Evolutionary conservation across 30 jellyfish, hydroid and myxozoan species (phyloP), one percentile per base, ranked within the genome.

Genomic region (Hydractinia echinata): DNA sequence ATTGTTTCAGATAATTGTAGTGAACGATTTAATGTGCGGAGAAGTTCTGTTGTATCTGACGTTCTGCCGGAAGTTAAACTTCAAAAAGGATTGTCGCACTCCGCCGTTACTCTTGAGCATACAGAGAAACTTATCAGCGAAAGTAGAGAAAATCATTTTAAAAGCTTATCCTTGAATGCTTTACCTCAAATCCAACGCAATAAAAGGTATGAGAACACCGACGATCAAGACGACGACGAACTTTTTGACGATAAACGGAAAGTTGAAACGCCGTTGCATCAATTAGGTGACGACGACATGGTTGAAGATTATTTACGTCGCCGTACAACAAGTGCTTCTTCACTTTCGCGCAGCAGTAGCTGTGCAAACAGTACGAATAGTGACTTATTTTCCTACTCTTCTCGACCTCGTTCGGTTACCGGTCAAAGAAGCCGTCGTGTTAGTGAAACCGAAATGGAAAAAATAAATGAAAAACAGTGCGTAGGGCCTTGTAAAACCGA

Each of bases 331-430:
- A 92, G 95, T 80, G 87, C 88, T 21, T 62, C 85, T 4, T 52
- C 78, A 16, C 95, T 82, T 44, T 84, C 89, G 6, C 67, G 76
- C 20, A 83, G 81, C 16, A 89, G 95, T 6, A 89, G 96, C 60
- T 89, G 89, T 21, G 73, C 93, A 19, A 83, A 89, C 5, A 90
- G 96, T 76, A 72, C 79, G 53, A 89, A 76, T 61, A 90, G 95
- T 55, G 97, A 90, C 44, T 77, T 90, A 48, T 85, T 81, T 85
- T 83, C 82, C 10, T 90, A 83, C 58, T 82, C 97, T 5, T 90
- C 97, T 52, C 76, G 90, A 52, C 97, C 97, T 9, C 87, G 90
- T 9, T 85, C 95, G 4, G 72, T 90, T 51, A 48, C 9, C 8
- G 66, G 62, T 20, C 82, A 77, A 19, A 56, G 58, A 30, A 74